A percentile compares a stretch with the other conserved stretches of the same genome.
Evolutionary conservation across 2,888 invertebrate genomes (phyloP).

Genomic region (Agrotis puta): DNA sequence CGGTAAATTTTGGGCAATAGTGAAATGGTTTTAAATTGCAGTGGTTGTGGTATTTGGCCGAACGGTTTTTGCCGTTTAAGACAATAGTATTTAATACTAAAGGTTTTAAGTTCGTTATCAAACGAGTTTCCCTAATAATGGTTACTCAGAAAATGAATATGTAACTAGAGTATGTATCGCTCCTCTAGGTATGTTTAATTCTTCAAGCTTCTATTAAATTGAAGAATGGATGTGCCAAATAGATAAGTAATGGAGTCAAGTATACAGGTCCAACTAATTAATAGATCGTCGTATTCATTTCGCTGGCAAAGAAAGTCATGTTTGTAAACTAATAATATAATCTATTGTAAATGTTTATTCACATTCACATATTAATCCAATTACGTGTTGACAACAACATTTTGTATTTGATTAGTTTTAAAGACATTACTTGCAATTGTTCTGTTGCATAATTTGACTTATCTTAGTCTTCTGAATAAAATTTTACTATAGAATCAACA

Average conservation of each 20-base stretch:
- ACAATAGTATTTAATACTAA: too few species aligned
- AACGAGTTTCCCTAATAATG: neutral
- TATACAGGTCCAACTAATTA: constrained; percentile 42
- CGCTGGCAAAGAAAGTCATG: constrained; percentile 63
- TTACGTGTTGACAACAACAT: constrained; percentile 48
- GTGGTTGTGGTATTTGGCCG: neutral
- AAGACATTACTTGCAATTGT: constrained; percentile 10
- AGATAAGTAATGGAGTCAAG: constrained; percentile 38
- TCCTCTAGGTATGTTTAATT: neutral
- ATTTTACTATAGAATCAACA: neutral
- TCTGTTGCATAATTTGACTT: neutral
- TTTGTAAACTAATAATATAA: constrained; percentile 68
- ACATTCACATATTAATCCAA: constrained; percentile 65
- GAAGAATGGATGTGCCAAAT: constrained; percentile 35
- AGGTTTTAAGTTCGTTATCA: neutral
- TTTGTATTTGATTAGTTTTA: constrained; percentile 12
- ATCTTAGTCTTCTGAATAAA: neutral
- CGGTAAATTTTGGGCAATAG: constrained; percentile 17
- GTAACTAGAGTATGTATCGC: neutral
- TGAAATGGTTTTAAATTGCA: constrained; percentile 3
- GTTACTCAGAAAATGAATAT: neutral
- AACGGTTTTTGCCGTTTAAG: neutral
- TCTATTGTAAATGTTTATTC: constrained; percentile 67
- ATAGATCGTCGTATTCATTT: constrained; percentile 41
- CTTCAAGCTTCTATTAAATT: neutral